Evolutionary conservation across 2,797 vertebrate genomes (phyloP), one percentile per base, ranked within the genome.

Genomic region (Valencia hispanica): DNA sequence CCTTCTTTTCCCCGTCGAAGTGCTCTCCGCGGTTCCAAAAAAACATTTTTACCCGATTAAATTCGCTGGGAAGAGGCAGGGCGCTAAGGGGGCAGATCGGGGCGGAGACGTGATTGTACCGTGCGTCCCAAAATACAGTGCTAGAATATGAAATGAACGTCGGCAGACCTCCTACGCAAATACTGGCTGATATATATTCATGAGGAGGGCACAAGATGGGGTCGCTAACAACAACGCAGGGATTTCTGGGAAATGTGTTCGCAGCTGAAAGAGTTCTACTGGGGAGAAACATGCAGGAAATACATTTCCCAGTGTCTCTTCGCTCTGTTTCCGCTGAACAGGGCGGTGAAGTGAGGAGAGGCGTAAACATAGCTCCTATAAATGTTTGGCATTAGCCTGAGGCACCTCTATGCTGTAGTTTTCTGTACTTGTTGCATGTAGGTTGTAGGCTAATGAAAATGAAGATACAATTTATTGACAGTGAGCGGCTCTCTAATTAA

Each of bases 91-190:
- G 89, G 88, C 80, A 79, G 83, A 87, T 63, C 88, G 79, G 90
- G 94, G 93, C 92, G 93, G 94, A 92, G 94, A 94, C 92, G 92
- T 88, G 88, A 86, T 89, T 75, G 87, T 68, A 85, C 89, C 71
- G 88, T 68, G 89, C 91, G 88, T 89, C 91, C 92, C 93, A 73
- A 87, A 93, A 91, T 82, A 89, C 91, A 72, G 91, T 14, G 86
- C 86, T 78, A 32, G 92, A 92, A 94, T 94, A 94, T 93, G 92
- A 92, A 94, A 94, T 94, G 92, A 95, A 93, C 92, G 94, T 94
- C 93, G 89, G 87, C 91, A 88, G 92, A 95, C 94, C 90, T 91
- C 91, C 92, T 93, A 95, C 93, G 94, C 93, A 93, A 94, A 94
- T 91, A 34, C 83, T 30, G 30, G 0, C 81, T 86, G 72, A 70